Conservation (phyloP, 2,113 vertebrate genomes). For the human (Homo sapiens) region DNA sequence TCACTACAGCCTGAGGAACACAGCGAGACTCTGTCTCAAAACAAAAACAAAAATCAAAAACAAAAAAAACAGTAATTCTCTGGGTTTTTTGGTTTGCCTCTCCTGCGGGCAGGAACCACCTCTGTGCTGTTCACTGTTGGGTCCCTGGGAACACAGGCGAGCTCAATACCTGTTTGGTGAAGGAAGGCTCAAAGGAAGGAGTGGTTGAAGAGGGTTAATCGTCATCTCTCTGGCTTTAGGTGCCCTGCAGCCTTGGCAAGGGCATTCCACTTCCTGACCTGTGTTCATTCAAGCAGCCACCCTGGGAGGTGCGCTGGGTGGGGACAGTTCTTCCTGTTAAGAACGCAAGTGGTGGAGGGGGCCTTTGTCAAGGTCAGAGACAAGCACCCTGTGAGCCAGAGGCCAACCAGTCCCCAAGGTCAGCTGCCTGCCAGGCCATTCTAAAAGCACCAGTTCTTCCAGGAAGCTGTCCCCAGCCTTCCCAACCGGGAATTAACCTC, state of each 20-base stretch:
- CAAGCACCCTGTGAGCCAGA: neutral
- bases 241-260: neutral
- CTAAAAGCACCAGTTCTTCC: neutral
- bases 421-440: neutral
- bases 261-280: neutral
- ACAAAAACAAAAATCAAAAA: too few species aligned
- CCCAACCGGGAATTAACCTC: neutral
- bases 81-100: neutral
- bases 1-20: too few species aligned
- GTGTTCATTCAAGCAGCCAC: neutral
- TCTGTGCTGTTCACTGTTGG: neutral
- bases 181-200: fast-evolving
- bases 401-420: neutral
- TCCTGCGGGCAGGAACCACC: neutral
- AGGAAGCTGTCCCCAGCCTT: neutral
- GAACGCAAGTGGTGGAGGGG: neutral
- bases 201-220: fast-evolving
- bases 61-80: too few species aligned
- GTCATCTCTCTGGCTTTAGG: fast-evolving
- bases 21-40: too few species aligned
- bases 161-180: neutral
- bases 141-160: neutral
- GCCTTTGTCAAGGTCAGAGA: neutral
- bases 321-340: neutral
- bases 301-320: neutral